phyloP scores from a whole-genome alignment of 2,113 vertebrate species.

The human region GRCh38 chr2:83096001-83096500 shows the following conservation, averaged over 20 bases:
- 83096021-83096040: not conserved
- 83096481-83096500: too few species aligned
- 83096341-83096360: too few species aligned
- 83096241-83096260: not conserved
- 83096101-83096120: not conserved
- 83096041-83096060: not conserved
- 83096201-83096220: not conserved
- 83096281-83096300: not conserved
- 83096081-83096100: not conserved
- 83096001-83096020: not conserved
- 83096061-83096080: not conserved
- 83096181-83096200: not conserved
- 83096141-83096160: not conserved
- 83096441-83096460: too few species aligned
- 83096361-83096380: too few species aligned
- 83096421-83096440: too few species aligned
- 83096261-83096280: not conserved
- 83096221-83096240: not conserved
- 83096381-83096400: too few species aligned
- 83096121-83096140: not conserved
- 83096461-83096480: too few species aligned
- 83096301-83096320: not conserved
- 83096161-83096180: not conserved
- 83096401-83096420: too few species aligned
- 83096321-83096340: too few species aligned